Evolutionary conservation across 2,888 invertebrate genomes (phyloP).

Genomic region (Blera fallax): DNA sequence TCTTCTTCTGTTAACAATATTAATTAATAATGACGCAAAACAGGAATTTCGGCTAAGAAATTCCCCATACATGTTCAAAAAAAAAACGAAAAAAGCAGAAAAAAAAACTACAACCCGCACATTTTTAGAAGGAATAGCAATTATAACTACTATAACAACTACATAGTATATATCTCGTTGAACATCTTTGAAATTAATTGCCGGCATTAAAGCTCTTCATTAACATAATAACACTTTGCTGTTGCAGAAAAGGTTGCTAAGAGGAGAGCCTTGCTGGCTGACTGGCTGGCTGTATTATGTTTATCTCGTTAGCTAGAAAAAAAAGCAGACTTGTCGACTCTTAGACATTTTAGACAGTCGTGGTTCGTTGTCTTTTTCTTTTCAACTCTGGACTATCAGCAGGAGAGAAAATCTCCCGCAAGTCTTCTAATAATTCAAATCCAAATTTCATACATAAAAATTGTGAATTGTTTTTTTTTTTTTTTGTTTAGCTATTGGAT

Average conservation of each 20-base stretch:
- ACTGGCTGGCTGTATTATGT: not conserved
- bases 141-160: constrained; percentile 40
- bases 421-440: constrained; percentile 7
- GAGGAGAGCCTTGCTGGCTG: not conserved
- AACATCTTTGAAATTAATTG: constrained; percentile 71
- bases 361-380: not conserved
- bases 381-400: not conserved
- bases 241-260: constrained; percentile 23
- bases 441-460: constrained; percentile 11
- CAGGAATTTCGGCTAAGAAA: constrained; percentile 57
- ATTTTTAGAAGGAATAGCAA: constrained; percentile 43
- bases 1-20: constrained; percentile 63
- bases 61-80: constrained; percentile 17
- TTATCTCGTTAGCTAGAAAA: not conserved
- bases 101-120: constrained; percentile 8
- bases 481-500: not conserved
- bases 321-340: not conserved
- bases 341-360: not conserved
- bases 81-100: constrained; percentile 17
- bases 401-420: constrained; percentile 2
- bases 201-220: constrained; percentile 69
- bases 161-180: constrained; percentile 56
- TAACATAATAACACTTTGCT: constrained; percentile 63
- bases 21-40: constrained; percentile 70
- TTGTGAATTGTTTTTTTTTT: constrained; percentile 4